Percentiles rank a stretch among this genome's conserved stretches.
These are phyloP conservation scores for Aproaerema taeniolella DNA, from an alignment of 2,888 invertebrate species.

Conservation along the genomic window DNA sequence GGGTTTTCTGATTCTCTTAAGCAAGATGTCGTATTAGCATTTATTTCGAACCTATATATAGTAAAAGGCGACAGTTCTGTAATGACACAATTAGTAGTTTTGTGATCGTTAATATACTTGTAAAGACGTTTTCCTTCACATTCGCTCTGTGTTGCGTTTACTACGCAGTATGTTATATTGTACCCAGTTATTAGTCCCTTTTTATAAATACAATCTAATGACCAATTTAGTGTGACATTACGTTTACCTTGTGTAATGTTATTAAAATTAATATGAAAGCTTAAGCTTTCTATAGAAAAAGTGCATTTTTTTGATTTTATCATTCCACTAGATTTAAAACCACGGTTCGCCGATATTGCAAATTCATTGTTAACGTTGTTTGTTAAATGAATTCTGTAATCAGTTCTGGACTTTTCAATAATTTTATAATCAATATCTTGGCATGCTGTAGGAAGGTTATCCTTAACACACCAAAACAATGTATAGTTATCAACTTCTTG, in stretches of 20 bases:
- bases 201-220: background rate
- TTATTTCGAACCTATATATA: background rate
- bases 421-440: background rate
- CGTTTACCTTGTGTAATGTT: no score
- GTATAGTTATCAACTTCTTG: background rate
- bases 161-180: background rate
- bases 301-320: background rate
- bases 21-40: background rate
- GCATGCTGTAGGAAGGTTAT: background rate
- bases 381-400: background rate
- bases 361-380: constrained; percentile 71
- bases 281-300: no score
- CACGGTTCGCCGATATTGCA: constrained; percentile 45
- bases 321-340: constrained; percentile 7
- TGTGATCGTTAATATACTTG: no score
- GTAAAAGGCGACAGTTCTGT: background rate
- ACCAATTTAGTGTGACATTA: no score
- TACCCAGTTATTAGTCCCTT: background rate
- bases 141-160: no score
- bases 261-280: no score
- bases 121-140: no score
- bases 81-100: no score
- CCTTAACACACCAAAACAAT: background rate
- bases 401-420: background rate
- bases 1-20: background rate